phyloP scores from a whole-genome alignment of 2,797 vertebrate species.

The Australoheros facetus region DNA sequence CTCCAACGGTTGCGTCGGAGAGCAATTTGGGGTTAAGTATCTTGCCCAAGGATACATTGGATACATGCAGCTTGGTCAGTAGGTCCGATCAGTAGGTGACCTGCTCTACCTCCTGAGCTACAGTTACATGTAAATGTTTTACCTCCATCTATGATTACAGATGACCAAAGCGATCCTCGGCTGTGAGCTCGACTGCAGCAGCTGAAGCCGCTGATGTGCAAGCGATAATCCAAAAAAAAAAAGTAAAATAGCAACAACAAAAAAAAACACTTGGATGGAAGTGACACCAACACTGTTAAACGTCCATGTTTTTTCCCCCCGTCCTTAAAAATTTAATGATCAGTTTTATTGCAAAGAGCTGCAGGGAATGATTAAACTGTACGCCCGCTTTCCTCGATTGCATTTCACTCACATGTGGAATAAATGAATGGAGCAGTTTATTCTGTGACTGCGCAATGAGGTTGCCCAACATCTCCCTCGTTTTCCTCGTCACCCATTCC shows the following conservation, averaged over 20 bases:
- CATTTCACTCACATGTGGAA: neutral
- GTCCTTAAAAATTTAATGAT: neutral
- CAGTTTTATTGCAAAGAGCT: neutral
- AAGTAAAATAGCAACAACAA: neutral
- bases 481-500: constrained; percentile 19
- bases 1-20: no score
- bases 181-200: neutral
- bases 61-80: no score
- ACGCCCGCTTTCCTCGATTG: neutral
- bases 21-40: no score
- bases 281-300: constrained; percentile 14
- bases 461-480: neutral
- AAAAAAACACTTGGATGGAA: neutral
- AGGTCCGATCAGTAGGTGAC: no score
- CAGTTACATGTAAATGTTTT: neutral
- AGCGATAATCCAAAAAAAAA: neutral
- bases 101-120: no score
- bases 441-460: neutral
- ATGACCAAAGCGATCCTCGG: neutral
- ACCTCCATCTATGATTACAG: neutral
- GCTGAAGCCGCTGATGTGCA: neutral
- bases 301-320: neutral
- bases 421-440: constrained; percentile 17
- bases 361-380: neutral
- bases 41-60: no score